Evolutionary conservation across 1,140 invertebrate genomes (phyloP), one percentile per base, ranked within the genome.

Genomic region (Orussus abietinus): DNA sequence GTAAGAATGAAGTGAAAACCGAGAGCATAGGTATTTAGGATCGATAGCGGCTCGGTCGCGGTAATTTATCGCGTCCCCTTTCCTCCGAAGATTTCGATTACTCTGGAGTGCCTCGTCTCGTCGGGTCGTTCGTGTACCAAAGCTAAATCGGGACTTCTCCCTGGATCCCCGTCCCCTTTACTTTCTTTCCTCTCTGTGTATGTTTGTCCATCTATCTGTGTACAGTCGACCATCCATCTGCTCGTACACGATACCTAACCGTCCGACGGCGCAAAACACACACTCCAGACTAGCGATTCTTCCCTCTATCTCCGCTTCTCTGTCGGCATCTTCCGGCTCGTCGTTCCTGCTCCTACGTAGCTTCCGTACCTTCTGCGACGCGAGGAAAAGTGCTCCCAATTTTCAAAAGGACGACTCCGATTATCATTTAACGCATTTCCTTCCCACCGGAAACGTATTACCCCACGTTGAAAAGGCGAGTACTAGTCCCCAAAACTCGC

Each of bases 51-150:
- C 14, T 37, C 34, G 42, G 37, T 55, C 40, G 34, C 47, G 40
- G 51, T 58, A 62, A 63, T 66, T 64, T 62, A 62, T 63, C 52
- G 55, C 32, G 7, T 42, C 31, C 15, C 39, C 18, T 47, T 14
- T 46, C 44, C 38, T 49, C 26, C 38, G 33, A 29, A 42, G 41
- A 59, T 63, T 64, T 67, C 45, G 48, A 60, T 67, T 59, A 63
- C 59, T 59, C 54, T 56, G 34, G 51, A 60, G 45, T 56, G 42
- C 31, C 42, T 37, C 25, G 36, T 38, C 19, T 19, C 19, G 29
- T 19, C 15, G 22, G 39, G 17, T 59, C 41, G 17, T 39, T 45
- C 44, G 41, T 53, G 31, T 42, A 50, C 51, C 46, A 44, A 49
- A 53, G 41, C 42, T 50, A 55, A 52, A 60, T 51, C 46, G 25